Evolutionary conservation across 1,140 invertebrate species (phyloP).

Genomic region (Goniozus legneri): DNA sequence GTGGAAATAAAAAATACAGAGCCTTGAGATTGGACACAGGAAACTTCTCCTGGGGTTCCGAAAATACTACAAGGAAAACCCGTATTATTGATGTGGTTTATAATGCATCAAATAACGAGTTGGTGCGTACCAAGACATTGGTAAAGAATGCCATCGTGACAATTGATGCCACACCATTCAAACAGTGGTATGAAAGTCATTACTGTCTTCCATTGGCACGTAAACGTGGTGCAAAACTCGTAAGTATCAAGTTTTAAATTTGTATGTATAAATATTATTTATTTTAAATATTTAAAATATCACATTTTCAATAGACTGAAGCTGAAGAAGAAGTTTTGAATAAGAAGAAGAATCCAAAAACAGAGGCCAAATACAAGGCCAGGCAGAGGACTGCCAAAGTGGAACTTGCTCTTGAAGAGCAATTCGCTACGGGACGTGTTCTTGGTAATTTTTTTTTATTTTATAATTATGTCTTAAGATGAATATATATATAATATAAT

Average conservation of each 20-base stretch:
- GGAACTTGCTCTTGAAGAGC: conserved; percentile 89
- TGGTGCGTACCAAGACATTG: conserved; percentile 98
- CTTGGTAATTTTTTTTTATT: conserved; percentile 63
- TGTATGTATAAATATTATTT: no score
- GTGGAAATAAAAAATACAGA: conserved; percentile 95
- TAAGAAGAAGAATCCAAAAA: conserved; percentile 91
- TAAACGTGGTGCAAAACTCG: conserved; percentile 94
- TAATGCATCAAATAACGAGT: conserved; percentile 99
- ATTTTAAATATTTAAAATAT: neutral
- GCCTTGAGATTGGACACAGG: conserved; percentile 94
- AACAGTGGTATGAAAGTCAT: conserved; percentile 98
- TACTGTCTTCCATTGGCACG: conserved; percentile 92
- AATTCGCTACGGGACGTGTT: conserved; percentile 93
- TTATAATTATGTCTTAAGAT: conserved; percentile 18
- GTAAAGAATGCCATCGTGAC: conserved; percentile 98
- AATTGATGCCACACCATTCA: conserved; percentile 97
- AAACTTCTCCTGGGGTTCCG: conserved; percentile 97
- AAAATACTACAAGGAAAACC: conserved; percentile 91
- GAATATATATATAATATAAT: conserved; percentile 24
- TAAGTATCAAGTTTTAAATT: conserved; percentile 53
- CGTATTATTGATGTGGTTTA: conserved; percentile 99
- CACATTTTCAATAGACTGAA: conserved; percentile 68
- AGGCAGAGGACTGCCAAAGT: conserved; percentile 92
- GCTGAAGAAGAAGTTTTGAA: conserved; percentile 92
- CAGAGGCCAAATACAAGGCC: conserved; percentile 87